Percentiles rank a stretch among this genome's conserved stretches.
Conservation (phyloP, 2,888 invertebrate genomes). For the Meghimatium bilineatum region DNA sequence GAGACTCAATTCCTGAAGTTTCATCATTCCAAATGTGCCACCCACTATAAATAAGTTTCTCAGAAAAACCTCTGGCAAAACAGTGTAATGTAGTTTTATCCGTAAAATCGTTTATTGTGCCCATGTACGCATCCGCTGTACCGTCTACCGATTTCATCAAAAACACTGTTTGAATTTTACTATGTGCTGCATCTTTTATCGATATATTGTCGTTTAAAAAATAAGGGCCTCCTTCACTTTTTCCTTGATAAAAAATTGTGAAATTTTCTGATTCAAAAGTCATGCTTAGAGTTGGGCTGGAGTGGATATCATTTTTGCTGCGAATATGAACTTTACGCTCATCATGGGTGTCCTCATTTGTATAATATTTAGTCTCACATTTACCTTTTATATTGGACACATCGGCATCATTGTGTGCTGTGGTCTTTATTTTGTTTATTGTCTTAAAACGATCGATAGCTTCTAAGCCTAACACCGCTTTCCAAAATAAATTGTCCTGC, state of each 20-base stretch:
- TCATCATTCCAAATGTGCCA: conserved; percentile 1
- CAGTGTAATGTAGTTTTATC: not conserved
- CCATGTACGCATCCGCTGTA: not conserved
- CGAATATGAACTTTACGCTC: not conserved
- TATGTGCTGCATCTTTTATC: not conserved
- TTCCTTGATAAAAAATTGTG: not conserved
- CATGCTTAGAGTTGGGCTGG: not conserved
- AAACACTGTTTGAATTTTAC: not conserved
- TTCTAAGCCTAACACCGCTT: not conserved
- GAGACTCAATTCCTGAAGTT: not conserved
- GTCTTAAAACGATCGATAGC: not conserved
- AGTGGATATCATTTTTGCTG: not conserved
- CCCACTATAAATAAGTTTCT: not conserved
- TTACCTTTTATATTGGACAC: too few relatives aligned
- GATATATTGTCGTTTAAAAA: not conserved
- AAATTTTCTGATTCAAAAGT: not conserved
- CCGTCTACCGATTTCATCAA: not conserved
- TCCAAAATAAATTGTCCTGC: not conserved
- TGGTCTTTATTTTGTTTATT: not conserved
- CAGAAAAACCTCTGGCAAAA: not conserved
- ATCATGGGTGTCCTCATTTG: not conserved
- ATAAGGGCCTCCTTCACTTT: not conserved
- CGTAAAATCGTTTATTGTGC: not conserved
- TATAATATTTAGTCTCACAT: too few relatives aligned
- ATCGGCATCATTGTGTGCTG: not conserved